Conservation (phyloP, 1,140 invertebrate species). For the Drosophila lacteicornis region DNA sequence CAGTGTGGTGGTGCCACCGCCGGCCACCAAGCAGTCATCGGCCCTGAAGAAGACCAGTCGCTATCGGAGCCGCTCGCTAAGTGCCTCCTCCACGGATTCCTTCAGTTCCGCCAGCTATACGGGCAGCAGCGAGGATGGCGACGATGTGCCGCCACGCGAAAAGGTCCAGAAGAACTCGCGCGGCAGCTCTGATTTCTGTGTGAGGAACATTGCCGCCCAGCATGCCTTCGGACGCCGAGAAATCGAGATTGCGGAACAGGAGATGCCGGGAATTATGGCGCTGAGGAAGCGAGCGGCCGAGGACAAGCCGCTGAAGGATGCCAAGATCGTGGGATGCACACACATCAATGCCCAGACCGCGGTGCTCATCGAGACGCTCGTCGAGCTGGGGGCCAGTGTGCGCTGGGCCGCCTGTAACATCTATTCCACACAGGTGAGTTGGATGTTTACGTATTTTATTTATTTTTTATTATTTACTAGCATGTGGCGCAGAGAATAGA, state of each 20-base stretch:
- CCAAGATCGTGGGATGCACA: conserved; percentile 98
- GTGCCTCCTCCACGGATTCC: conserved; percentile 96
- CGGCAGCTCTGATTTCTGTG: conserved; percentile 94
- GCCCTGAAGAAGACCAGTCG: conserved; percentile 93
- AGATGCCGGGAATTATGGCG: conserved; percentile 99
- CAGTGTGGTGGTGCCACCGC: conserved; percentile 72
- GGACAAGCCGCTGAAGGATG: conserved; percentile 97
- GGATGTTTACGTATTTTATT: not conserved
- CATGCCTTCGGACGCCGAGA: conserved; percentile 97
- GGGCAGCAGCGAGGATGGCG: conserved; percentile 95
- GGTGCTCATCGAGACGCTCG: conserved; percentile 97
- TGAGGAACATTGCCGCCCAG: conserved; percentile 95
- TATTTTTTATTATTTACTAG: not conserved
- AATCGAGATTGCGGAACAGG: conserved; percentile 99
- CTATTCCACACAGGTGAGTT: conserved; percentile 94
- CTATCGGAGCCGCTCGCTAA: conserved; percentile 94
- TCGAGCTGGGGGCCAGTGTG: conserved; percentile 95
- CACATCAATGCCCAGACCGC: conserved; percentile 99
- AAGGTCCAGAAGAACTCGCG: conserved; percentile 92
- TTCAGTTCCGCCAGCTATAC: conserved; percentile 97
- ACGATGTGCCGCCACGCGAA: conserved; percentile 90
- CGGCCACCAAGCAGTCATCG: conserved; percentile 87
- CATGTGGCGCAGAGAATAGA: not conserved
- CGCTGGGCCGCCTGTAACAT: conserved; percentile 99
- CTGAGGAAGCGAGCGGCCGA: conserved; percentile 94